phyloP scores from a whole-genome alignment of 2,113 vertebrate species.

The Mandrillus leucophaeus region DNA sequence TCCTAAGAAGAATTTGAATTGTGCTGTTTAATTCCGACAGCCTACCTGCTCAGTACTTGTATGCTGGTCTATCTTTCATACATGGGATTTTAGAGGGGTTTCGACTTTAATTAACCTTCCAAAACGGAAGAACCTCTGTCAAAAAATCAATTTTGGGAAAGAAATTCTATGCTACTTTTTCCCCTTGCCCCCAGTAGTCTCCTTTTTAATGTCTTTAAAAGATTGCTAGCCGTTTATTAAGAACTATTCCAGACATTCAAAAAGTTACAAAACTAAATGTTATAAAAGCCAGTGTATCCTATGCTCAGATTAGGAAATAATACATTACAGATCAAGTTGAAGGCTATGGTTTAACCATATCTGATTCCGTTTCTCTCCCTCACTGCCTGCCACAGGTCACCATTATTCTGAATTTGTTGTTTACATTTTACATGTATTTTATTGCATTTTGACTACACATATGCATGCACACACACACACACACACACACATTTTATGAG shows the following conservation, averaged over 20 bases:
- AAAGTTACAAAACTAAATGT: background rate
- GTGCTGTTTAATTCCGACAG: background rate
- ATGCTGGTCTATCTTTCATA: rapidly evolving
- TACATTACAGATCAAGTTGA: background rate
- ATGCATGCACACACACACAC: background rate
- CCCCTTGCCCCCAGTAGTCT: background rate
- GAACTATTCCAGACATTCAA: background rate
- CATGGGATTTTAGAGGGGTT: no score
- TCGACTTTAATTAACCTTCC: background rate
- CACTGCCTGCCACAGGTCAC: background rate
- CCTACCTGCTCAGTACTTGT: no score
- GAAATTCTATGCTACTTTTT: background rate
- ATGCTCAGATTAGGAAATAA: background rate
- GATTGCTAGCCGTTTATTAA: background rate
- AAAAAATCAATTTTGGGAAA: background rate
- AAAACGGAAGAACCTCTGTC: background rate
- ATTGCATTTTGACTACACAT: background rate
- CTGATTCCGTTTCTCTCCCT: background rate
- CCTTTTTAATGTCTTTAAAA: background rate
- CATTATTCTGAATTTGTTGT: background rate
- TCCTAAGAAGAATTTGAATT: background rate
- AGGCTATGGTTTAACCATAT: no score
- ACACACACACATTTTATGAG: background rate
- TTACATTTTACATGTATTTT: rapidly evolving
- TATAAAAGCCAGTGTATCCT: background rate